Percentiles rank a stretch among this genome's conserved stretches.
Conservation (phyloP, 2,888 invertebrate genomes). For the Thymelicus sylvestris region DNA sequence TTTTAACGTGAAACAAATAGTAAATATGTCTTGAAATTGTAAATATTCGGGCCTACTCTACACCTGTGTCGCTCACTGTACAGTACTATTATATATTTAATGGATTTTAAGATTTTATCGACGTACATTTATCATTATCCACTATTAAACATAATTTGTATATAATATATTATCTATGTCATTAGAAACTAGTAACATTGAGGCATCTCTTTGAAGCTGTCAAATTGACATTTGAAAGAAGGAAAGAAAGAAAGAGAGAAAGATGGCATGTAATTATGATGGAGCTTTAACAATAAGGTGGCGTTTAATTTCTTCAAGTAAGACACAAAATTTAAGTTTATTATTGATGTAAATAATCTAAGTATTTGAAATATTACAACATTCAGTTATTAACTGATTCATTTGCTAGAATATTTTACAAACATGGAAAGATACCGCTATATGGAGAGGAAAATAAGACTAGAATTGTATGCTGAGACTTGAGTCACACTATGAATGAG, state of each 20-base stretch:
- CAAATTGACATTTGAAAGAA: conserved; percentile 11
- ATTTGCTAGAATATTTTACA: background rate
- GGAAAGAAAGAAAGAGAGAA: background rate
- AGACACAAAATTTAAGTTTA: background rate
- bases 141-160: conserved; percentile 32
- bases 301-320: too few relatives aligned
- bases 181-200: conserved; percentile 37
- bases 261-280: too few relatives aligned
- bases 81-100: conserved; percentile 59
- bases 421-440: background rate
- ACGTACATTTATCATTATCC: conserved; percentile 33
- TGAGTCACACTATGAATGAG: background rate
- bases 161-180: conserved; percentile 32
- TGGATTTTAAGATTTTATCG: conserved; percentile 41
- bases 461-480: background rate
- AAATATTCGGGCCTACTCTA: conserved; percentile 72
- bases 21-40: conserved; percentile 61
- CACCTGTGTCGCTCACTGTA: conserved; percentile 82
- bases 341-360: background rate
- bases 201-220: conserved; percentile 29
- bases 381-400: too few relatives aligned
- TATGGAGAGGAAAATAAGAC: background rate
- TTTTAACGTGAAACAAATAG: conserved; percentile 47
- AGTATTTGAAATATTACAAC: background rate
- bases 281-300: too few relatives aligned